Base-by-base conservation (phyloP, 2,797 vertebrate species). In the Crocidura indochinensis region DNA sequence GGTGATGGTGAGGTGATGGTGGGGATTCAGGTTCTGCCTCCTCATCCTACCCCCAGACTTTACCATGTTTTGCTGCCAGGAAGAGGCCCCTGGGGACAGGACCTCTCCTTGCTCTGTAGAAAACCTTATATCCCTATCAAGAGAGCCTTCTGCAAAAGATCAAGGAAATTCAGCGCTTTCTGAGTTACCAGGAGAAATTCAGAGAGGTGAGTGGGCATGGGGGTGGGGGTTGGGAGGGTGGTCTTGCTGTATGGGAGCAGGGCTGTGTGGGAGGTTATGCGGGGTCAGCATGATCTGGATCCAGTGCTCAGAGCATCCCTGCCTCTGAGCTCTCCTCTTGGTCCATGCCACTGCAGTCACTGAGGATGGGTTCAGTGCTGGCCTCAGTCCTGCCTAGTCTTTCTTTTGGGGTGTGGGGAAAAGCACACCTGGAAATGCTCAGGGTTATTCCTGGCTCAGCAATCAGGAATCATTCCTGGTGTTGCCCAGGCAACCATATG, bases 1-100 rank as follows among this genome's bases (percentile, higher is more conserved):
- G 1, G 26, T 96, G 11, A 65, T 60, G 89, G 97, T 97, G 75
- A 49, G 97, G 84, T 26, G 49, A 8, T 9, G 49, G 56, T 0
- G 10, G 7, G 22, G 10, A 1, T n/a, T n/a, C n/a, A n/a, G n/a
- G n/a, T n/a, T n/a, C n/a, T n/a, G n/a, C n/a, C n/a, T n/a, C n/a
- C n/a, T n/a, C n/a, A n/a, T n/a, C 80, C 76, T 27, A n/a, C 19
- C 6, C 0, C 31, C 3, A 8, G 9, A 29, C 46, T 68, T 47
- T 62, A 20, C 20, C 4, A 0, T 8, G 56, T 19, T 0, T 46
- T 53, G 67, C 76, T 77, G 64, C 56, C 64, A 5, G 71, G 49
- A 44, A 87, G 68, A 67, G 88, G 38, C 15, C 17, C 11, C 22
- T 10, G 24, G 51, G 69, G 27, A 38, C 73, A 60, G 53, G 53